Base-by-base conservation (phyloP, 2,113 vertebrate species). In the Andinoacara biseriatus region DNA sequence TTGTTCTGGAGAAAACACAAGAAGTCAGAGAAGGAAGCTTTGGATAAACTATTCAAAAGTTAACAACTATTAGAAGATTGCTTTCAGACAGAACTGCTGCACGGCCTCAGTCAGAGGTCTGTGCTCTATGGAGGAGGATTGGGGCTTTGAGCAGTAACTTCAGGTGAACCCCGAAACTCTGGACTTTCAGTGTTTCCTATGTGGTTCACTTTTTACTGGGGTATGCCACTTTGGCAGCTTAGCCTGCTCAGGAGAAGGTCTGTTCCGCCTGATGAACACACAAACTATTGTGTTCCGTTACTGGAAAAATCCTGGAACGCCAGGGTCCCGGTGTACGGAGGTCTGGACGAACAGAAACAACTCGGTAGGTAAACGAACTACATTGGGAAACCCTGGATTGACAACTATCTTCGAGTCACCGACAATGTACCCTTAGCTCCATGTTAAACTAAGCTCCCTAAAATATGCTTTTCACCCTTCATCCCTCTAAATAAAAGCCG, bases 1-100 rank as follows among this genome's bases (percentile, higher is more conserved):
- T 90, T 10, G 90, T 80, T 24, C 97, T 98, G 81, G 69, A 63
- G 5, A 2, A 59, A 3, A 63, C 0, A 80, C 9, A 63, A 35
- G 10, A 61, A 54, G 67, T 72, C 29, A 31, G 46, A n/a, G 18
- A 72, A 72, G 10, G 1, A 69, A 54, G 46, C 46, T n/a, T 33
- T 72, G 17, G 43, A n/a, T 17, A 52, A 72, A 31, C 67, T 8
- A 52, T 18, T 52, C 17, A 54, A 72, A 52, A 52, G 8, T n/a
- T 56, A n/a, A n/a, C 54, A 57, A 10, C 10, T 20, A 57, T 22
- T 5, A 57, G 18, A 22, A 57, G 20, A n/a, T 8, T 3, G 54
- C 52, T 56, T n/a, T 20, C 54, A n/a, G 54, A 57, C 54, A 10
- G 54, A 11, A 57, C 54, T 22, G n/a, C 20, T 57, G 9, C 18